Evolutionary conservation across 2,797 vertebrate genomes (phyloP), one percentile per base, ranked within the genome.

Genomic region (Monodelphis domestica): DNA sequence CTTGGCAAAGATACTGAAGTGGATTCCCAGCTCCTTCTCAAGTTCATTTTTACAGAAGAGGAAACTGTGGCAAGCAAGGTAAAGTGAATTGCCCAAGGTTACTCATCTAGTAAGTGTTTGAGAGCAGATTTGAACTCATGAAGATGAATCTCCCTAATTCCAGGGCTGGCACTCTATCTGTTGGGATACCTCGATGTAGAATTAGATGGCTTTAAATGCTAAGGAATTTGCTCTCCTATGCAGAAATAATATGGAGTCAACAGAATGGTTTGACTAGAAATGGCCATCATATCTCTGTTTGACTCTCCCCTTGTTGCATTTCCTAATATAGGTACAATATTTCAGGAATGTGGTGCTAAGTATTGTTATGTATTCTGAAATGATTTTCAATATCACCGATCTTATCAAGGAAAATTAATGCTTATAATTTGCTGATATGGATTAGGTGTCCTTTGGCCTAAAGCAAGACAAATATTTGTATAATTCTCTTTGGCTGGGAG

Each of bases 341-440:
- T 29, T 93, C 51, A 91, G n/a, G 94, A 33, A 26, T 57, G 88
- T 89, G 94, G 11, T 70, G 33, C 15, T 17, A 29, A 50, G 17
- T 28, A 92, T 12, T 63, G 4, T 51, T 12, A n/a, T 87, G 92
- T 95, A 89, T 91, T 89, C 38, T n/a, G 11, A 51, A 84, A 56
- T 89, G 33, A 78, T 53, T 89, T 56, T 28, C 6, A 53, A 0
- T 51, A 56, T 91, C 94, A 87, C 51, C 93, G 88, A 97, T 97
- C 95, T 84, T 92, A 51, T 24, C 93, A 88, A 95, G 59, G 91
- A 52, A 92, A 95, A 93, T 95, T 90, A 91, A 84, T 53, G 14
- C 93, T 94, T 96, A 95, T 97, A 91, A 97, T 97, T 94, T 95
- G 90, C 93, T 97, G 95, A 94, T 87, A 90, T 30, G 91, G 30